Conservation (phyloP, 2,888 invertebrate genomes). For the Camptogramma bilineatum region DNA sequence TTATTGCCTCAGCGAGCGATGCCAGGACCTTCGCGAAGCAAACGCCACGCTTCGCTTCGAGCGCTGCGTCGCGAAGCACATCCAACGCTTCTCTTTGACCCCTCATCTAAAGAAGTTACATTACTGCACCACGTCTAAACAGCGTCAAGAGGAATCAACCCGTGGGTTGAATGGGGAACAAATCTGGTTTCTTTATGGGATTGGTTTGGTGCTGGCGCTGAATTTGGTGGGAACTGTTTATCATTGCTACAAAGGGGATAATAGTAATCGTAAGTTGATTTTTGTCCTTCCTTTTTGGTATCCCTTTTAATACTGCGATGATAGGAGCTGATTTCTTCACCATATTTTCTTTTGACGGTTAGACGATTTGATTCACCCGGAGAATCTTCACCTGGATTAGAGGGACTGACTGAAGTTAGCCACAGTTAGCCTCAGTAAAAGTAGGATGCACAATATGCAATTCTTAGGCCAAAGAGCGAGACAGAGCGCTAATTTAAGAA, state of each 20-base stretch:
- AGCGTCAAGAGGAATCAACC: background rate
- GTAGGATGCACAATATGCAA: too few relatives aligned
- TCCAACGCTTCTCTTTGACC: background rate
- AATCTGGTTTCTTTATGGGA: background rate
- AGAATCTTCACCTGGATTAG: too few relatives aligned
- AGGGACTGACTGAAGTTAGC: too few relatives aligned
- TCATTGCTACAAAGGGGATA: background rate
- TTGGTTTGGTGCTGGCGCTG: background rate
- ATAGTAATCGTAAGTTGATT: background rate
- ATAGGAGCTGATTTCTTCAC: too few relatives aligned
- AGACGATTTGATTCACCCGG: too few relatives aligned
- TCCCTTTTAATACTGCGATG: too few relatives aligned
- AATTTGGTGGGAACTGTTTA: slow-evolving; percentile 8
- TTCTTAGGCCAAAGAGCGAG: too few relatives aligned
- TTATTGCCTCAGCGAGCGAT: slow-evolving; percentile 8
- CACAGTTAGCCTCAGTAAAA: too few relatives aligned
- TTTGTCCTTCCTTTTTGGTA: background rate
- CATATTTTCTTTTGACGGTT: too few relatives aligned
- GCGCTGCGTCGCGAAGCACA: slow-evolving; percentile 5
- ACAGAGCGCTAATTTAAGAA: too few relatives aligned
- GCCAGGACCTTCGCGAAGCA: background rate
- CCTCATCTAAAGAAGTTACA: background rate
- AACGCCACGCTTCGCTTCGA: slow-evolving; percentile 1
- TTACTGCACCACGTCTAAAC: slow-evolving; percentile 3
- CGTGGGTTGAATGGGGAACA: background rate